Conservation (phyloP, 2,888 invertebrate genomes). For the Cheilosia variabilis region DNA sequence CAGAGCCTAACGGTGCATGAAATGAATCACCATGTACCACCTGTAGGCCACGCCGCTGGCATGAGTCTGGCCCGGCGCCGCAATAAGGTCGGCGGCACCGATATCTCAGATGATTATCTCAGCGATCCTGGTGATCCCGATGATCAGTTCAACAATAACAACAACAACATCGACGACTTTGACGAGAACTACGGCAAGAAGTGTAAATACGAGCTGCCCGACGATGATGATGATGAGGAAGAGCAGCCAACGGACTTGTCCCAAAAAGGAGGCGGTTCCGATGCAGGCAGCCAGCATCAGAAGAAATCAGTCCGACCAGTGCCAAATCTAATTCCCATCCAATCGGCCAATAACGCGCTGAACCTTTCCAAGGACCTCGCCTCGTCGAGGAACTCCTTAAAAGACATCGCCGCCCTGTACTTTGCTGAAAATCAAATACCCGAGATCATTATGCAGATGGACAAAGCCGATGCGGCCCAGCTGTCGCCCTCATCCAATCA, state of each 20-base stretch:
- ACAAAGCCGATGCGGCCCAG: conserved; percentile 79
- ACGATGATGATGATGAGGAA: conserved; percentile 77
- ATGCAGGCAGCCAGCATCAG: conserved; percentile 77
- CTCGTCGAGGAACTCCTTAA: conserved; percentile 82
- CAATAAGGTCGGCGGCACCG: conserved; percentile 90
- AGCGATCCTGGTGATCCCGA: conserved; percentile 82
- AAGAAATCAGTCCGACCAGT: conserved; percentile 86
- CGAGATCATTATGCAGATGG: conserved; percentile 77
- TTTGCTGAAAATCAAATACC: conserved; percentile 80
- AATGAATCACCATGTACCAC: conserved; percentile 94
- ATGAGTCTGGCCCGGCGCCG: conserved; percentile 86
- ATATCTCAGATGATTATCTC: conserved; percentile 82
- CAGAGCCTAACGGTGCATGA: conserved; percentile 96
- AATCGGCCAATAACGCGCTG: conserved; percentile 81
- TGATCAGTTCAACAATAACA: conserved; percentile 80
- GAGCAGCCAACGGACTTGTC: conserved; percentile 83
- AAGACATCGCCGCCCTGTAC: conserved; percentile 85
- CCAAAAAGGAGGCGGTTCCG: conserved; percentile 82
- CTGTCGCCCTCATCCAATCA: conserved; percentile 79
- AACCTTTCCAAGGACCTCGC: conserved; percentile 82
- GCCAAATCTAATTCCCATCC: conserved; percentile 90
- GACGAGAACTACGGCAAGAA: conserved; percentile 81
- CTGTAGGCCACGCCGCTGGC: conserved; percentile 87
- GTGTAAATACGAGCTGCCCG: conserved; percentile 78
- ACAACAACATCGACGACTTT: conserved; percentile 81